These are phyloP conservation scores for Lepilemur septentrionalis DNA, from an alignment of 2,797 vertebrate genomes.

Conservation along the genomic window DNA sequence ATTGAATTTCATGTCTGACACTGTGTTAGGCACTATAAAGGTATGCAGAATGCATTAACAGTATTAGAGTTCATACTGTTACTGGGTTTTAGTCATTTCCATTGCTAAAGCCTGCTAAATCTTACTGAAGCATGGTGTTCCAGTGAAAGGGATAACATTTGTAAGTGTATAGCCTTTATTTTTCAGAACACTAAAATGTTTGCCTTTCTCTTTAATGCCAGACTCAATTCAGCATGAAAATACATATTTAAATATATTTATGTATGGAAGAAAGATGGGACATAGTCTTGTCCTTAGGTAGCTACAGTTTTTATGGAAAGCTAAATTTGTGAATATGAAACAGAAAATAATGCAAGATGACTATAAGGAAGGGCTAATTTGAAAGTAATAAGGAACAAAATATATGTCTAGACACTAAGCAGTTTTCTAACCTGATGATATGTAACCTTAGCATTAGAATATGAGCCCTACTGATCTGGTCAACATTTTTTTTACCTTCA, in stretches of 20 bases:
- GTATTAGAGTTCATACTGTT: background rate
- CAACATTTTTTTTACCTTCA: background rate
- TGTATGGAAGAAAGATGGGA: background rate
- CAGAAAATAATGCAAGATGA: background rate
- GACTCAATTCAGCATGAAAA: background rate
- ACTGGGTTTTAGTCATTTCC: background rate
- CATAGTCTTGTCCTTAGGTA: background rate
- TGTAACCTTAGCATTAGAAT: background rate
- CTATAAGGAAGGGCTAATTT: background rate
- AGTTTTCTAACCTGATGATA: background rate
- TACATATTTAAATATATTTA: conserved; percentile 6
- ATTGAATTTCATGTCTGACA: background rate
- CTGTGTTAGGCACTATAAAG: background rate
- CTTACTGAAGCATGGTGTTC: background rate
- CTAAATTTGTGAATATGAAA: conserved; percentile 9
- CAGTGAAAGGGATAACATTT: background rate
- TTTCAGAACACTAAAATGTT: background rate
- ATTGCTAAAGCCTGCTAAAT: background rate
- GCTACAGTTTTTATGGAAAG: background rate
- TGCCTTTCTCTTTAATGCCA: background rate
- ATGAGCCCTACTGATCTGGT: background rate
- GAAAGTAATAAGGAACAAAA: background rate
- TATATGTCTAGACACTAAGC: background rate
- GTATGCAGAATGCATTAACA: background rate
- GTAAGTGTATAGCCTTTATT: background rate